phyloP scores from a whole-genome alignment of 1,140 invertebrate genomes.

The Oppia nitens region DNA sequence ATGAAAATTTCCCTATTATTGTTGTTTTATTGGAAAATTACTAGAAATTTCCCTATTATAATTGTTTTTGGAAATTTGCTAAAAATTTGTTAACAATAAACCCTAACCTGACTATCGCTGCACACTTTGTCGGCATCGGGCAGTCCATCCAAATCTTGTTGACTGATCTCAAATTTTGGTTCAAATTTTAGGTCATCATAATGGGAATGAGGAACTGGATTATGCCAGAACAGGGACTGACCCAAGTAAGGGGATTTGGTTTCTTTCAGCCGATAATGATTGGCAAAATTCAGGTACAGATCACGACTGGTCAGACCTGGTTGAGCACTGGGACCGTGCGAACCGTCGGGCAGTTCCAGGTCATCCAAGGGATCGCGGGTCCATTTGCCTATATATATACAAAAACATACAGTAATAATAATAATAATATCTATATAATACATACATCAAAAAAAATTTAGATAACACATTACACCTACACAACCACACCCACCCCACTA shows the following conservation, averaged over 20 bases:
- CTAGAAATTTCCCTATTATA: no score
- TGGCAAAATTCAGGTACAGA: conserved; percentile 25
- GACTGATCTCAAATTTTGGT: conserved; percentile 49
- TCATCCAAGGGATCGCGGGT: conserved; percentile 65
- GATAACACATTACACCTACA: no score
- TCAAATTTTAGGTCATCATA: conserved; percentile 57
- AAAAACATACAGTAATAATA: no score
- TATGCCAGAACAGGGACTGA: conserved; percentile 50
- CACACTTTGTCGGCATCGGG: not conserved
- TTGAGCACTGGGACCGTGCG: conserved; percentile 34
- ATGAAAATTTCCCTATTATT: no score
- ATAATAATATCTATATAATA: no score
- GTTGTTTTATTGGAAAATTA: no score
- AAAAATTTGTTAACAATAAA: not conserved
- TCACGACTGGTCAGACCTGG: conserved; percentile 32
- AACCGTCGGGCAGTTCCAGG: conserved; percentile 48
- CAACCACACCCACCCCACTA: no score
- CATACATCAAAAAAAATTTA: no score
- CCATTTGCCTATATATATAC: conserved; percentile 80
- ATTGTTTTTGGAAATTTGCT: no score
- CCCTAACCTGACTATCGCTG: not conserved
- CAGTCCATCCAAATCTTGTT: conserved; percentile 26
- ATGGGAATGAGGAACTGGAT: conserved; percentile 40
- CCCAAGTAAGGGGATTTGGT: not conserved
- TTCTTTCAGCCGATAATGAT: not conserved